phyloP scores from a whole-genome alignment of 2,888 invertebrate genomes.

The Schizaphis graminum region DNA sequence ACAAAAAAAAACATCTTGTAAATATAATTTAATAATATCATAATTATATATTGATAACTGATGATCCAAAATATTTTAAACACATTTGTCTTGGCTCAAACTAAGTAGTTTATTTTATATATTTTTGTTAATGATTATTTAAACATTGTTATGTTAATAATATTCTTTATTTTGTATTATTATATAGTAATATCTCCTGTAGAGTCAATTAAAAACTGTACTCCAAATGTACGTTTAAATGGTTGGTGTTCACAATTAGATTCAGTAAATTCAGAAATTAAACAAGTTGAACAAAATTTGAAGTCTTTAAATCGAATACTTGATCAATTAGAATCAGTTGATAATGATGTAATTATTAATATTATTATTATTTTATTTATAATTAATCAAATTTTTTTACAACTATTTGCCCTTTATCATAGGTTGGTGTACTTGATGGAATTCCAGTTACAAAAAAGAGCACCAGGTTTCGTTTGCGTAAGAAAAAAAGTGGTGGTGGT shows the following conservation, averaged over 20 bases:
- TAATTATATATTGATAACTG: background rate
- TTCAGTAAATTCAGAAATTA: constrained; percentile 77
- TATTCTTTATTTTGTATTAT: background rate
- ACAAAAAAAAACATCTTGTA: constrained; percentile 64
- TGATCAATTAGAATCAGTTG: constrained; percentile 73
- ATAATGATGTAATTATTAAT: constrained; percentile 72
- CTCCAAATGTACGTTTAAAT: constrained; percentile 72
- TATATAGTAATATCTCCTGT: constrained; percentile 55
- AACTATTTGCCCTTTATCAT: background rate
- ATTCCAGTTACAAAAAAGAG: constrained; percentile 79
- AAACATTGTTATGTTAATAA: background rate
- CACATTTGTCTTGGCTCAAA: background rate
- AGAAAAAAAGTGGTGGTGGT: constrained; percentile 74
- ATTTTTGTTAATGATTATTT: background rate
- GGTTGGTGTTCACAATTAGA: constrained; percentile 78
- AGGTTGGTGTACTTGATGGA: constrained; percentile 72
- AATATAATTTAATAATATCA: background rate
- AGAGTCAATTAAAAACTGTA: constrained; percentile 68
- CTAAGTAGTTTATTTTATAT: background rate
- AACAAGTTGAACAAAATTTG: constrained; percentile 79
- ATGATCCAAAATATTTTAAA: background rate
- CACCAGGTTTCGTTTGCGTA: constrained; percentile 79
- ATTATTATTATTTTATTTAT: background rate
- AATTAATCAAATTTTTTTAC: background rate
- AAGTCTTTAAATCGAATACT: constrained; percentile 78